phyloP scores from a whole-genome alignment of 2,113 vertebrate species.

The Haemorhous mexicanus region DNA sequence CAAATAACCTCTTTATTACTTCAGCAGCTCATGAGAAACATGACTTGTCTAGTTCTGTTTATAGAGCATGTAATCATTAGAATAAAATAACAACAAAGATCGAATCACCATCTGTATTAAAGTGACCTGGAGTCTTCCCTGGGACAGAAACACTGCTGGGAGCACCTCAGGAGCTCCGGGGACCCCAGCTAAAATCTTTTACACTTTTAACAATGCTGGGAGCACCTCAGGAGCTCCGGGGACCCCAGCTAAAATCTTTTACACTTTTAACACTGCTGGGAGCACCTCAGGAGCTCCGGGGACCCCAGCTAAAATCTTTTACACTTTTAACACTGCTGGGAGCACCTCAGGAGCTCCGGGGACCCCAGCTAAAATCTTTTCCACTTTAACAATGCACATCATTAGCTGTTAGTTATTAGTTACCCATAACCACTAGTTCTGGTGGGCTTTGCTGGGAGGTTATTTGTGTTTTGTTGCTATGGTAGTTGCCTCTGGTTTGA shows the following conservation, averaged over 20 bases:
- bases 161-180: background rate
- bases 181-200: background rate
- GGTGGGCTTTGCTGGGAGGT: background rate
- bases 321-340: background rate
- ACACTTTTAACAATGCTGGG: background rate
- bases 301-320: background rate
- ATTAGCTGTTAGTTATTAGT: background rate
- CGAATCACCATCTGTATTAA: conserved; percentile 1
- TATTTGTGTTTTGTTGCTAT: background rate
- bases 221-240: background rate
- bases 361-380: background rate
- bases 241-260: background rate
- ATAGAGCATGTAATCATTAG: conserved; percentile 46
- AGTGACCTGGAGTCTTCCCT: conserved; percentile 1
- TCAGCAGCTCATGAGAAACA: background rate
- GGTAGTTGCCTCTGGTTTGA: conserved; percentile 1
- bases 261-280: background rate
- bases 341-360: background rate
- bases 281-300: background rate
- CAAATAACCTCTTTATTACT: conserved; percentile 7
- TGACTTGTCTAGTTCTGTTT: conserved; percentile 22
- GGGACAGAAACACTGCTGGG: background rate
- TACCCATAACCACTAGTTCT: background rate
- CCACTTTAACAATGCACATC: background rate
- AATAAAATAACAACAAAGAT: conserved; percentile 48